phyloP scores from a whole-genome alignment of 2,888 invertebrate species.

The Horisme vitalbata region DNA sequence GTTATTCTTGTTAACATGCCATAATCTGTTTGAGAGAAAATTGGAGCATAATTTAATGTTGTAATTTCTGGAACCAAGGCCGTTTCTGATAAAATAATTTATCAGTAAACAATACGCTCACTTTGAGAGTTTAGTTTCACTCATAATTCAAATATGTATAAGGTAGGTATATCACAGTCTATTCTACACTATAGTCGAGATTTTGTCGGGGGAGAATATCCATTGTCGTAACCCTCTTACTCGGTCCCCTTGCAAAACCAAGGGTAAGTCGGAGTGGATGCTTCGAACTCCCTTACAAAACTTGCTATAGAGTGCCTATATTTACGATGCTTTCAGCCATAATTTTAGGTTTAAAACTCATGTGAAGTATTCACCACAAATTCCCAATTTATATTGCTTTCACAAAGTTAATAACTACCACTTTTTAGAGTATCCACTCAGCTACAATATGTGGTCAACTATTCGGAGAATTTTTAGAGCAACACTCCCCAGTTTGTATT shows the following conservation, averaged over 20 bases:
- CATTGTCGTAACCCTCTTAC: constrained; percentile 77
- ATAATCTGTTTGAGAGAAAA: constrained; percentile 10
- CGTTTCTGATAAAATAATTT: constrained; percentile 5
- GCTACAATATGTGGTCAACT: constrained; percentile 25
- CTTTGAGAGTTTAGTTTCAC: constrained; percentile 1
- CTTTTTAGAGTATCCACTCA: constrained; percentile 25
- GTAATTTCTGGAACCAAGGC: too few relatives aligned
- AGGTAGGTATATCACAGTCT: constrained; percentile 31
- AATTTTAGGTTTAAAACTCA: constrained; percentile 20
- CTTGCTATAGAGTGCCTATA: constrained; percentile 46
- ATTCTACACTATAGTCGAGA: constrained; percentile 50
- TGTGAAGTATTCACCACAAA: constrained; percentile 13
- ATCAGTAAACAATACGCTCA: constrained; percentile 3
- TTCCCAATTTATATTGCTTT: constrained; percentile 26
- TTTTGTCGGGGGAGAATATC: constrained; percentile 69
- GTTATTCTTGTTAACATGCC: constrained; percentile 7
- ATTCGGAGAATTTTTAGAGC: constrained; percentile 25
- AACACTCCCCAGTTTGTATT: constrained; percentile 24
- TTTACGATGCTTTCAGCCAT: constrained; percentile 36
- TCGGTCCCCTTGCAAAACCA: constrained; percentile 56
- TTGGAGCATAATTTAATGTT: constrained; percentile 8
- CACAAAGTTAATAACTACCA: constrained; percentile 16
- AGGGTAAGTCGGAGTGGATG: constrained; percentile 61
- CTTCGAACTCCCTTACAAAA: constrained; percentile 54
- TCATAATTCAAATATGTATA: constrained; percentile 14